Evolutionary conservation across 2,113 vertebrate species (phyloP).

Genomic region (Leptosomus discolor): DNA sequence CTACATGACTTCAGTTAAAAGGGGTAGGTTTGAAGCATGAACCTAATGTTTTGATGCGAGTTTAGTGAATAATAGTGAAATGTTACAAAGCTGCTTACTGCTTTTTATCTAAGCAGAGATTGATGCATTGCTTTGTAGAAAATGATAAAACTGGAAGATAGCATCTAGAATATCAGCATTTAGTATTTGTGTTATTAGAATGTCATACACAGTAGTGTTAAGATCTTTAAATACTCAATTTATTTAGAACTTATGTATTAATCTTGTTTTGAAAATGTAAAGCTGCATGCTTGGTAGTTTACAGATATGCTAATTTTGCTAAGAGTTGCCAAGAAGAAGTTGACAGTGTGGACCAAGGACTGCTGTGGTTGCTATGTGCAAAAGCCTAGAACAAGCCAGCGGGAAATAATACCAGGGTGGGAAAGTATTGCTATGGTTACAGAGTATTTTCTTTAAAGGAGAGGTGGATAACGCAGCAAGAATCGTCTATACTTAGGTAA

Average conservation of each 20-base stretch:
- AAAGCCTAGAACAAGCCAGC: slow-evolving; percentile 62
- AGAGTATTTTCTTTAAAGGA: slow-evolving; percentile 64
- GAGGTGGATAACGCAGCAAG: slow-evolving; percentile 53
- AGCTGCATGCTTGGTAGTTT: not conserved
- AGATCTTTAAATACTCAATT: not conserved
- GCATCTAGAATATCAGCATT: not conserved
- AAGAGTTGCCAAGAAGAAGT: slow-evolving; percentile 40
- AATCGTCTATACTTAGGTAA: slow-evolving; percentile 41
- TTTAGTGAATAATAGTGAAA: not conserved
- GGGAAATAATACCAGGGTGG: slow-evolving; percentile 67
- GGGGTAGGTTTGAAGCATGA: not conserved
- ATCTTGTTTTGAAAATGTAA: slow-evolving; percentile 17
- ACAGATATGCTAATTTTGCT: slow-evolving; percentile 30
- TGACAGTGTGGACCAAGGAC: slow-evolving; percentile 36
- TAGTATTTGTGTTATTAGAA: not conserved
- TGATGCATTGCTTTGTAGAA: not conserved
- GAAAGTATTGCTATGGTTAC: slow-evolving; percentile 71
- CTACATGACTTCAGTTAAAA: not conserved
- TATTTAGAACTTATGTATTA: not conserved
- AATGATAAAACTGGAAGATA: not conserved
- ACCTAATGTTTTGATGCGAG: not conserved
- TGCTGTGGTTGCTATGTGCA: slow-evolving; percentile 63
- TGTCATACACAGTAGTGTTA: not conserved
- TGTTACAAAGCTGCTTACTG: not conserved
- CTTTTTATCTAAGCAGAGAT: not conserved